Evolutionary conservation across 2,797 vertebrate genomes (phyloP).

Genomic region (Hippocampus kuda): DNA sequence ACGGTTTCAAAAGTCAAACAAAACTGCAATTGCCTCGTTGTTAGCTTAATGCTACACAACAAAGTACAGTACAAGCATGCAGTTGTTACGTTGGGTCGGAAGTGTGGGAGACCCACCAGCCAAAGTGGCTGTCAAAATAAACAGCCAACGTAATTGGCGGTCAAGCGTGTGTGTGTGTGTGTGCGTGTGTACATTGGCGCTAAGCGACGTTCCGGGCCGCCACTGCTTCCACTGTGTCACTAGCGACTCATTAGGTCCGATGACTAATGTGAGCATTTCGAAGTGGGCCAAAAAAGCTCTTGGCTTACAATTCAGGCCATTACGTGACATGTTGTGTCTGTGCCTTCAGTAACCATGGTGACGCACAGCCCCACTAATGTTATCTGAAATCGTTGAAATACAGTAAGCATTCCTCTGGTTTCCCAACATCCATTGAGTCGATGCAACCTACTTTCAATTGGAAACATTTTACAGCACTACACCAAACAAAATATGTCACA

Average conservation of each 20-base stretch:
- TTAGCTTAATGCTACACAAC: not conserved
- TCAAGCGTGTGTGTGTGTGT: conserved; percentile 6
- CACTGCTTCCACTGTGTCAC: conserved; percentile 14
- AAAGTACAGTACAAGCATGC: not conserved
- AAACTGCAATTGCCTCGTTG: not conserved
- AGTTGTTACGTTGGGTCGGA: not conserved
- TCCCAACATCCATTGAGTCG: not conserved
- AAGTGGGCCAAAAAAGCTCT: conserved; percentile 43
- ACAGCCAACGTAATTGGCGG: not conserved
- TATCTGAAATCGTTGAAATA: not conserved
- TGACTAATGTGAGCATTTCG: conserved; percentile 45
- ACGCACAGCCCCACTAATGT: conserved; percentile 1
- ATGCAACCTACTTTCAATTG: not conserved
- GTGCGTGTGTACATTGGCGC: conserved; percentile 3
- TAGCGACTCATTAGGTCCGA: conserved; percentile 37
- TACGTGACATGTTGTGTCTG: conserved; percentile 19
- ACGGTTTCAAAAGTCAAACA: not conserved
- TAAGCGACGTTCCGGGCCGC: conserved; percentile 1
- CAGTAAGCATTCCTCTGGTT: not conserved
- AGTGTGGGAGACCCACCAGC: not conserved
- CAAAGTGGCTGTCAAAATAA: conserved; percentile 2
- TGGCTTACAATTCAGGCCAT: conserved; percentile 11
- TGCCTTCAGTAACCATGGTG: conserved; percentile 32
- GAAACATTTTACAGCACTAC: not conserved
- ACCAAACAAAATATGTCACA: not conserved